These are phyloP conservation scores for Lophius americanus DNA, from an alignment of 2,797 vertebrate genomes.

Conservation along the genomic window DNA sequence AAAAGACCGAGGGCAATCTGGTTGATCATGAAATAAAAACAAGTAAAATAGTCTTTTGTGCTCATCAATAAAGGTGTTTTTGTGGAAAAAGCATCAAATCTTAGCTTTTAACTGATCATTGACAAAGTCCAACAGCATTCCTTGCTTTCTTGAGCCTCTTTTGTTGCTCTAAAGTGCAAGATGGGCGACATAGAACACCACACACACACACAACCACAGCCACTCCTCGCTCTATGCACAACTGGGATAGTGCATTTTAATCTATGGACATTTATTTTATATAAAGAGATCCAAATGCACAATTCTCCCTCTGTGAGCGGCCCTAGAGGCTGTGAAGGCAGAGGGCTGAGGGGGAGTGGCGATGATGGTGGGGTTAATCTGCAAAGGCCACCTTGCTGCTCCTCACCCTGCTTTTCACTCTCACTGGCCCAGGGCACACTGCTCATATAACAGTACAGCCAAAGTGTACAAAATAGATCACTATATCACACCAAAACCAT, in stretches of 20 bases:
- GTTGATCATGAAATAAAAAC: slow-evolving; percentile 43
- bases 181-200: slow-evolving; percentile 57
- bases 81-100: slow-evolving; percentile 36
- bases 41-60: slow-evolving; percentile 28
- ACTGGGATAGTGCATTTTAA: slow-evolving; percentile 81
- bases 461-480: slow-evolving; percentile 79
- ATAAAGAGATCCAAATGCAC: slow-evolving; percentile 75
- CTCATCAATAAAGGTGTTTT: slow-evolving; percentile 29
- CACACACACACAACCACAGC: slow-evolving; percentile 77
- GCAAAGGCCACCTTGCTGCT: slow-evolving; percentile 86
- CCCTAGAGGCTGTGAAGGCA: slow-evolving; percentile 74
- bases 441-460: slow-evolving; percentile 72
- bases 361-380: slow-evolving; percentile 82
- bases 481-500: slow-evolving; percentile 79
- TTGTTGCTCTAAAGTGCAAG: slow-evolving; percentile 49
- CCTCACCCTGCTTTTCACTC: slow-evolving; percentile 81
- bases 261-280: slow-evolving; percentile 82
- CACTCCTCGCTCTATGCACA: slow-evolving; percentile 69
- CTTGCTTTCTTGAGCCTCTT: slow-evolving; percentile 51
- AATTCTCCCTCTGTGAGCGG: slow-evolving; percentile 78
- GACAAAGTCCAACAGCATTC: slow-evolving; percentile 41
- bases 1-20: slow-evolving; percentile 38
- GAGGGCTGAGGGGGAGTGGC: slow-evolving; percentile 63
- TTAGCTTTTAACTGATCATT: slow-evolving; percentile 34
- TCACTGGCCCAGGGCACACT: slow-evolving; percentile 79